Evolutionary conservation across 2,888 invertebrate genomes (phyloP).

Genomic region (Leptinotarsa rubiginosa): DNA sequence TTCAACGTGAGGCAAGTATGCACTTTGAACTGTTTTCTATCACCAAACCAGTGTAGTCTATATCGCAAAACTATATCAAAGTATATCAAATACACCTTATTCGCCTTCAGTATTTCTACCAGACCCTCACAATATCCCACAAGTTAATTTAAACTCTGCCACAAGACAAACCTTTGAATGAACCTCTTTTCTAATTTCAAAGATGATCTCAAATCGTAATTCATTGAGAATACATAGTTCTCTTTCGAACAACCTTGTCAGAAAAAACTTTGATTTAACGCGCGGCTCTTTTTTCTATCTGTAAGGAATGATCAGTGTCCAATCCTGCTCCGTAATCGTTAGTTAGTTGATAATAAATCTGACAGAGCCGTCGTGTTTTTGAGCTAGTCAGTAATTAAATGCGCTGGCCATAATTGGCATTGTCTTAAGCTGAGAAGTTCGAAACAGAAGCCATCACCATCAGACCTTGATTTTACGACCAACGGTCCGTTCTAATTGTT

Average conservation of each 20-base stretch:
- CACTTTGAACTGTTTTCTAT: no score
- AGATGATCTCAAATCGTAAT: neutral
- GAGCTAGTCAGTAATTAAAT: slow-evolving; percentile 46
- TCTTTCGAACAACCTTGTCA: neutral
- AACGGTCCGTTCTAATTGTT: slow-evolving; percentile 48
- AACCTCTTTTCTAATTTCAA: no score
- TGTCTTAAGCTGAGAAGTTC: slow-evolving; percentile 42
- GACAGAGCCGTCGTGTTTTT: slow-evolving; percentile 48
- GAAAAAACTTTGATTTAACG: neutral
- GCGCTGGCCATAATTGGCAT: slow-evolving; percentile 47
- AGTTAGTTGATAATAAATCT: slow-evolving; percentile 47
- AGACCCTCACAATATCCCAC: no score
- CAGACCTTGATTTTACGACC: slow-evolving; percentile 30
- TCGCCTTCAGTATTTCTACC: no score
- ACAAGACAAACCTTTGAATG: no score
- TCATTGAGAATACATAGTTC: neutral
- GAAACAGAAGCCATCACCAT: slow-evolving; percentile 39
- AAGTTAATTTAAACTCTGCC: no score
- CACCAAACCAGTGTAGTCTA: no score
- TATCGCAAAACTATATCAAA: no score
- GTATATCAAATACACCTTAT: no score
- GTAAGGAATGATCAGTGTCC: slow-evolving; percentile 25
- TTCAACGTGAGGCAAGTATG: no score
- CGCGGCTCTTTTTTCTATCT: slow-evolving; percentile 6
- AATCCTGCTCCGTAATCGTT: slow-evolving; percentile 31